Percentiles rank a stretch among this genome's conserved stretches.
Evolutionary conservation across 1,140 invertebrate species (phyloP).

Genomic region (Drosophila pachea): DNA sequence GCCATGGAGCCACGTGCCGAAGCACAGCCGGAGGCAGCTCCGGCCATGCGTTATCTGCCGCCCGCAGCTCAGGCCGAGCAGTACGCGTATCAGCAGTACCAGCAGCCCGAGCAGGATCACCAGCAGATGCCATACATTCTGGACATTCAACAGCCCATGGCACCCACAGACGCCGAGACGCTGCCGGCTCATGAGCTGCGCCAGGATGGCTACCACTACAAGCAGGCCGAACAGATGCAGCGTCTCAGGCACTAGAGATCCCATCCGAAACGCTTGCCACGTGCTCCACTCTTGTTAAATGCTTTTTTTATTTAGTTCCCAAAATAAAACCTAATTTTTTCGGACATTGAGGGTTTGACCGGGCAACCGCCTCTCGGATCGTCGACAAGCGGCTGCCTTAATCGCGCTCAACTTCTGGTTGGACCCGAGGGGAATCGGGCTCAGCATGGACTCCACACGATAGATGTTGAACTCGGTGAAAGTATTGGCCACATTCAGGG

Average conservation of each 20-base stretch:
- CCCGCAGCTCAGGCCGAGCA: conserved; percentile 38
- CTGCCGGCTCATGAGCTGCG: conserved; percentile 67
- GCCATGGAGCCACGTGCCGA: conserved; percentile 24
- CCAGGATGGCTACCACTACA: conserved; percentile 73
- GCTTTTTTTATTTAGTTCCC: conserved; percentile 55
- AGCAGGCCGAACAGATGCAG: conserved; percentile 47
- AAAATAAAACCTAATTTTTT: conserved; percentile 37
- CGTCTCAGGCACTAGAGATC: conserved; percentile 60
- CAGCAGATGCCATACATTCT: conserved; percentile 62
- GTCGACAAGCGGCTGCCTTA: not conserved
- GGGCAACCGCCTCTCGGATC: too few species aligned
- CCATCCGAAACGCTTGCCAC: not conserved
- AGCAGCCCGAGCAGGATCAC: conserved; percentile 43
- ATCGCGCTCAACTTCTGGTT: conserved; percentile 38
- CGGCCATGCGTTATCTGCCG: conserved; percentile 36
- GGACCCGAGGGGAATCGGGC: conserved; percentile 49
- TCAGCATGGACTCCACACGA: conserved; percentile 66
- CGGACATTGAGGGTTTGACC: not conserved
- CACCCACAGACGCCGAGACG: conserved; percentile 58
- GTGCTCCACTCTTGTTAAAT: conserved; percentile 53
- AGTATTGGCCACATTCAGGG: conserved; percentile 79
- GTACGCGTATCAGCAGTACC: conserved; percentile 68
- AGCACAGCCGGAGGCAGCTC: conserved; percentile 30
- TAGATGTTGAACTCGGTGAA: conserved; percentile 69
- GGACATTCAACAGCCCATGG: conserved; percentile 65